phyloP scores from a whole-genome alignment of 2,113 vertebrate genomes.

The Herpailurus yagouaroundi region DNA sequence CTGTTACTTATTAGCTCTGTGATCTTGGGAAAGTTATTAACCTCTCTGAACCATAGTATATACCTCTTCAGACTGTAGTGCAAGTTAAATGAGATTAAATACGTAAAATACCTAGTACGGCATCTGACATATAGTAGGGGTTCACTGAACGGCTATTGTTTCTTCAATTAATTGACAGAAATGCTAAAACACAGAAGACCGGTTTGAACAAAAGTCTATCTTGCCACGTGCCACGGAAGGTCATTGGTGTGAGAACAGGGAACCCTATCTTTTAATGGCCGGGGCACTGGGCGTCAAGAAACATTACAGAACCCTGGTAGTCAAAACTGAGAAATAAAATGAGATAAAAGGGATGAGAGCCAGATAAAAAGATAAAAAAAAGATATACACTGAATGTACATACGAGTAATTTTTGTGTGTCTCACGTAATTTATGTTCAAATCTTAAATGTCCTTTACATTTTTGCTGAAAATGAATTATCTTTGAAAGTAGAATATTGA shows the following conservation, averaged over 20 bases:
- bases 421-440: constrained; percentile 9
- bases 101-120: not conserved
- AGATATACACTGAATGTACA: not conserved
- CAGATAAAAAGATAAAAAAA: not conserved
- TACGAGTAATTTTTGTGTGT: not conserved
- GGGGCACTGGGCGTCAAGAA: not conserved
- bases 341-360: not conserved
- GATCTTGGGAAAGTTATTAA: not conserved
- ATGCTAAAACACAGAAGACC: not conserved
- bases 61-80: not conserved
- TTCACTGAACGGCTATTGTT: not conserved
- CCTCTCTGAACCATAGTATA: not conserved
- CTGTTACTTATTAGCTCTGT: not conserved
- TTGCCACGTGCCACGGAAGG: not conserved
- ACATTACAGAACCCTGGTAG: not conserved
- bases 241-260: not conserved
- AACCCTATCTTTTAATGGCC: not conserved
- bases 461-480: constrained; percentile 3
- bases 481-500: not conserved
- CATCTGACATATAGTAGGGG: not conserved
- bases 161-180: not conserved
- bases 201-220: not conserved
- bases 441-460: not conserved
- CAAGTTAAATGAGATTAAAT: not conserved
- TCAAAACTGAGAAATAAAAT: not conserved